Conservation (phyloP, 1,140 invertebrate genomes). For the Lepidurus arcticus region DNA sequence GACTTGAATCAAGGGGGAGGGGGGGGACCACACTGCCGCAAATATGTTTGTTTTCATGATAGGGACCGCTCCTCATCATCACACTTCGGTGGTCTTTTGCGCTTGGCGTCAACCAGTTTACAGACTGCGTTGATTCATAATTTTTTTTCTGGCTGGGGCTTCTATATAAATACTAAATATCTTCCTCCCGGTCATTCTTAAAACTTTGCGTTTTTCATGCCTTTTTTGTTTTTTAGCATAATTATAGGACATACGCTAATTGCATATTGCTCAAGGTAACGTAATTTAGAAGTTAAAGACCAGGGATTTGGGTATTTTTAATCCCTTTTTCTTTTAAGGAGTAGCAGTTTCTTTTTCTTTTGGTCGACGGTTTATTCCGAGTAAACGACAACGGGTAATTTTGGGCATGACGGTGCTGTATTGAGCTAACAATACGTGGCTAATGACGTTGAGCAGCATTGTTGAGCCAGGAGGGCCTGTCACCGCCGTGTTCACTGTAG, state of each 20-base stretch:
- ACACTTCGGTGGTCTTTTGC: conserved; percentile 12
- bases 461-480: background rate
- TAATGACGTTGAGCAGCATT: conserved; percentile 14
- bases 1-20: background rate
- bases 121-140: background rate
- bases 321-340: background rate
- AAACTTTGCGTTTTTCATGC: background rate
- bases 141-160: background rate
- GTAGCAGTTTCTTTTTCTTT: background rate
- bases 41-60: conserved; percentile 22
- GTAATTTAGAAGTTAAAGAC: background rate
- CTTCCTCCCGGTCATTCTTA: background rate
- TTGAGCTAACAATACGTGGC: background rate
- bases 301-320: background rate
- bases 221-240: background rate
- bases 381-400: background rate
- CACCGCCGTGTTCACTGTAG: conserved; percentile 11
- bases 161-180: background rate
- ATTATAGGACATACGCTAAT: no score
- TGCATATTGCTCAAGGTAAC: no score
- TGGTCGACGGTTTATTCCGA: background rate
- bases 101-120: conserved; percentile 13
- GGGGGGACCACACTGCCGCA: conserved; percentile 7
- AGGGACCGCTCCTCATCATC: conserved; percentile 13
- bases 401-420: background rate